phyloP scores from a whole-genome alignment of 2,888 invertebrate species.

The Julus scandinavius region DNA sequence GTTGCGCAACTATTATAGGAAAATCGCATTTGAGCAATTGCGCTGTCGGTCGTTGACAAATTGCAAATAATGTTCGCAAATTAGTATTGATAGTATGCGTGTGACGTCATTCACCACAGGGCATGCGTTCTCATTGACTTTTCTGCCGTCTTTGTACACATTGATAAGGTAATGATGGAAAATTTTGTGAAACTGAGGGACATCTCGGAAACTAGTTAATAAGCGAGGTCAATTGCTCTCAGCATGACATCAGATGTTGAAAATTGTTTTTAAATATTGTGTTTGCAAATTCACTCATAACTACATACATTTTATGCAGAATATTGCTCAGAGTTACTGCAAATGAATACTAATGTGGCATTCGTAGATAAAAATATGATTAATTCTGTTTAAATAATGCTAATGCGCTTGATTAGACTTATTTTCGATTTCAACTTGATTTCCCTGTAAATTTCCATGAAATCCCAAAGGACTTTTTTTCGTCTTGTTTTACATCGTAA shows the following conservation, averaged over 20 bases:
- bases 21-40: not conserved
- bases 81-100: not conserved
- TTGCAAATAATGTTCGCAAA: not conserved
- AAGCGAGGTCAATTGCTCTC: no score
- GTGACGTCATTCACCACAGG: not conserved
- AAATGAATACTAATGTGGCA: not conserved
- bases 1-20: not conserved
- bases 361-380: not conserved
- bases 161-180: not conserved
- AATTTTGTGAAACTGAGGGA: no score
- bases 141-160: not conserved
- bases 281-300: no score
- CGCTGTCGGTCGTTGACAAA: not conserved
- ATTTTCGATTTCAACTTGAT: conserved; percentile 1
- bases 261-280: no score
- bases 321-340: not conserved
- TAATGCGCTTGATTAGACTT: not conserved
- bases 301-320: not conserved
- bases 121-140: not conserved
- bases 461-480: not conserved
- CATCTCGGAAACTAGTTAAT: no score
- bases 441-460: not conserved
- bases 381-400: conserved; percentile 16
- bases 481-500: not conserved
- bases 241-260: no score